phyloP scores from a whole-genome alignment of 2,113 vertebrate genomes.

The Paramisgurnus dabryanus region DNA sequence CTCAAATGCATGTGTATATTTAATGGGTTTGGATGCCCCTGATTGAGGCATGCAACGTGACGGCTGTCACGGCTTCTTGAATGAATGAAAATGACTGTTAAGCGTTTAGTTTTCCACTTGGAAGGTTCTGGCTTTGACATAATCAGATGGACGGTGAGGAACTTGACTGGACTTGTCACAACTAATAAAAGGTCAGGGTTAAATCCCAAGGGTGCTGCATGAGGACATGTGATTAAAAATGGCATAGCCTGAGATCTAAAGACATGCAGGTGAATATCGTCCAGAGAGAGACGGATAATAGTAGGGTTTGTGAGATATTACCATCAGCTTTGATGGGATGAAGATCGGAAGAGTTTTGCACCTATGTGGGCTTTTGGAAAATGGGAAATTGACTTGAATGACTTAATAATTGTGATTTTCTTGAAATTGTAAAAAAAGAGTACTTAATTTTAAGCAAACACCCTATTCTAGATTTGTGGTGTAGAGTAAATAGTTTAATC shows the following conservation, averaged over 20 bases:
- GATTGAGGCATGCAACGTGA: conserved; percentile 1
- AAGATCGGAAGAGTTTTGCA: neutral
- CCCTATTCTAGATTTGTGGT: neutral
- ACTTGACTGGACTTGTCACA: neutral
- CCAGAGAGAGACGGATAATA: no score
- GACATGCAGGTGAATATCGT: neutral
- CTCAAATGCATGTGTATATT: conserved; percentile 34
- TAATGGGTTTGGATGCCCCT: conserved; percentile 42
- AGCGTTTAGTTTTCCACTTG: conserved; percentile 14
- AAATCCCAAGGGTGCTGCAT: neutral
- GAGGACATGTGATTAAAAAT: neutral
- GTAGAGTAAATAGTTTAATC: neutral
- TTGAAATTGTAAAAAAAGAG: neutral
- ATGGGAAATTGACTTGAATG: neutral
- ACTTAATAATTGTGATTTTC: neutral
- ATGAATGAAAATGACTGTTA: neutral
- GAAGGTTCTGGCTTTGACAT: neutral
- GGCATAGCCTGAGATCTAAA: neutral
- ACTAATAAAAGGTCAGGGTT: conserved; percentile 1
- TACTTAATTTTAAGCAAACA: neutral
- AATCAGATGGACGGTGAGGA: neutral
- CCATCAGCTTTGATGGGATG: neutral
- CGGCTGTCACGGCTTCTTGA: neutral
- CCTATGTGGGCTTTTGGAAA: neutral
- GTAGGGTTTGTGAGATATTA: neutral